A percentile compares a stretch with the other conserved stretches of the same genome.
Evolutionary conservation across 2,888 invertebrate genomes (phyloP).

Genomic region (Ophion obscuratus): DNA sequence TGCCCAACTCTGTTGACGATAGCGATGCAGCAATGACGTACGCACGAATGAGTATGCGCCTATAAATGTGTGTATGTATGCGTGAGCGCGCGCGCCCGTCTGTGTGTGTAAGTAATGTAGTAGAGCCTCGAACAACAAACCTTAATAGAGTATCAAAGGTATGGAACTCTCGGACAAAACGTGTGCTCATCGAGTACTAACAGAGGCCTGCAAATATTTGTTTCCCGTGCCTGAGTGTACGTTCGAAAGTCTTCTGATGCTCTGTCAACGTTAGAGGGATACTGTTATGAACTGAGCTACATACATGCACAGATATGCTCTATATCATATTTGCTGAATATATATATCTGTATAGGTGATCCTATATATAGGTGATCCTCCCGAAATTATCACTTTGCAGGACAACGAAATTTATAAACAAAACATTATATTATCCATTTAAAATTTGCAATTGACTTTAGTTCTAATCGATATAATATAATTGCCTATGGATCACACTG

Average conservation of each 20-base stretch:
- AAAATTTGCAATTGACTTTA: no score
- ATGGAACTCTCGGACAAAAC: conserved; percentile 53
- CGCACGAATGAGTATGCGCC: not conserved
- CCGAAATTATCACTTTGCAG: no score
- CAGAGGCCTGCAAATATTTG: conserved; percentile 64
- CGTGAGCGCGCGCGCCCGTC: not conserved
- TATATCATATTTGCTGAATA: not conserved
- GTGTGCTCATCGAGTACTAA: conserved; percentile 50
- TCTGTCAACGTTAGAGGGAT: conserved; percentile 48
- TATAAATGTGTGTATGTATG: not conserved
- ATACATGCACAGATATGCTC: no score
- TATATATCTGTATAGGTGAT: not conserved
- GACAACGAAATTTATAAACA: no score
- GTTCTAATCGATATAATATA: no score
- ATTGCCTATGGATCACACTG: no score
- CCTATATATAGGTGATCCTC: not conserved
- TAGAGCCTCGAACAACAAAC: conserved; percentile 61
- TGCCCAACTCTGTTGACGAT: no score
- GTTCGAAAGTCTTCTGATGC: conserved; percentile 61
- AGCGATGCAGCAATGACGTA: conserved; percentile 26
- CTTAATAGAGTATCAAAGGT: conserved; percentile 65
- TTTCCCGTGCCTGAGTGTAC: conserved; percentile 64
- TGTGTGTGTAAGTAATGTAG: conserved; percentile 3
- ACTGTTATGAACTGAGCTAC: conserved; percentile 41
- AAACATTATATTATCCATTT: no score